A percentile compares a stretch with the other conserved stretches of the same genome.
Conservation (phyloP, 2,797 vertebrate genomes). For the Alauda arvensis region DNA sequence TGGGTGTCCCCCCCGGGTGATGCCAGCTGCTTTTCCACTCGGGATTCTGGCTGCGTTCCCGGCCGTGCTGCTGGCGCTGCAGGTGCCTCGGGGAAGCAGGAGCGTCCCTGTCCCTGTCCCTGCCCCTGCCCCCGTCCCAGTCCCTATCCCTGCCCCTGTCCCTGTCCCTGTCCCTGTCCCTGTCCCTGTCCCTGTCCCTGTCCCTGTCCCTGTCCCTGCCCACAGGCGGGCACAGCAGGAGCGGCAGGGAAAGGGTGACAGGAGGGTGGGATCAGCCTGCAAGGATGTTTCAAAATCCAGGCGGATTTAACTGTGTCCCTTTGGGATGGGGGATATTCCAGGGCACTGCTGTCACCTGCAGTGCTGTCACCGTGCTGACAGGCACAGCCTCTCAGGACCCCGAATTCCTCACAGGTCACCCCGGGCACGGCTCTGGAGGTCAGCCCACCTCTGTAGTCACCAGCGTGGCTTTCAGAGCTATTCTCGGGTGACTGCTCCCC, state of each 20-base stretch:
- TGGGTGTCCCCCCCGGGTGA: not conserved
- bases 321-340: rapidly evolving
- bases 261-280: not conserved
- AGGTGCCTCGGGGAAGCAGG: not conserved
- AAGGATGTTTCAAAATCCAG: not conserved
- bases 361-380: not conserved
- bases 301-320: not conserved
- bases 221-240: not conserved
- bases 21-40: not conserved
- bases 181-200: too few species aligned
- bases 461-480: not conserved
- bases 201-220: too few species aligned
- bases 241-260: not conserved
- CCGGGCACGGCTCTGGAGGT: not conserved
- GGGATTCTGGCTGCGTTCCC: not conserved
- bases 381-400: not conserved
- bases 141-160: too few species aligned
- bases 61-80: rapidly evolving
- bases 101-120: too few species aligned
- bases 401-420: not conserved
- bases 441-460: not conserved
- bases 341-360: not conserved
- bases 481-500: not conserved
- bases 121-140: too few species aligned
- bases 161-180: too few species aligned